A percentile compares a stretch with the other conserved stretches of the same genome.
Evolutionary conservation across 2,888 invertebrate genomes (phyloP).

Genomic region (Autographa gamma): DNA sequence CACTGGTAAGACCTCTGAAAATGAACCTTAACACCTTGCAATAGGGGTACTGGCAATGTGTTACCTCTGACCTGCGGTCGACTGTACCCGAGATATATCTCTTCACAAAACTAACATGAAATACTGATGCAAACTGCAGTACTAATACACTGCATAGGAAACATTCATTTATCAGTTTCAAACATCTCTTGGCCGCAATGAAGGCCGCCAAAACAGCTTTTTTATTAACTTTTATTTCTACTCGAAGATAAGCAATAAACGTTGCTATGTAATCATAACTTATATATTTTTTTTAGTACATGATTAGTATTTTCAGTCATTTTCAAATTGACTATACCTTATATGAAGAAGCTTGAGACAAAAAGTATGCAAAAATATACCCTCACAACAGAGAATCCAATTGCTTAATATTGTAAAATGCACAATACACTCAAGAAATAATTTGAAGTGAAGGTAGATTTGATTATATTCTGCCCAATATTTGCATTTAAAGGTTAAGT

Average conservation of each 20-base stretch:
- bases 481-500: background rate
- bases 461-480: background rate
- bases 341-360: background rate
- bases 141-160: conserved; percentile 30
- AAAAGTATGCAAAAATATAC: background rate
- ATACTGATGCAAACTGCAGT: conserved; percentile 48
- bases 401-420: background rate
- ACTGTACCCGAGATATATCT: conserved; percentile 36
- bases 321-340: conserved; percentile 13
- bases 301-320: conserved; percentile 29
- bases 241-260: conserved; percentile 8
- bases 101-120: conserved; percentile 42
- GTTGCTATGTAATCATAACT: conserved; percentile 26
- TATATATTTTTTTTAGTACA: conserved; percentile 25
- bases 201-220: conserved; percentile 46
- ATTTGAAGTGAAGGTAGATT: background rate
- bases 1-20: background rate
- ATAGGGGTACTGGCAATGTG: background rate
- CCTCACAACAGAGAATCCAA: background rate
- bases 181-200: conserved; percentile 21
- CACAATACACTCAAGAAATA: background rate
- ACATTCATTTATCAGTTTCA: conserved; percentile 24
- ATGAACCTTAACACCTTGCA: background rate
- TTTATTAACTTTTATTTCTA: conserved; percentile 12
- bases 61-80: conserved; percentile 4